A percentile compares a stretch with the other conserved stretches of the same genome.
These are phyloP conservation scores for Calycopis cecrops DNA, from an alignment of 1,140 invertebrate species.

Conservation along the genomic window DNA sequence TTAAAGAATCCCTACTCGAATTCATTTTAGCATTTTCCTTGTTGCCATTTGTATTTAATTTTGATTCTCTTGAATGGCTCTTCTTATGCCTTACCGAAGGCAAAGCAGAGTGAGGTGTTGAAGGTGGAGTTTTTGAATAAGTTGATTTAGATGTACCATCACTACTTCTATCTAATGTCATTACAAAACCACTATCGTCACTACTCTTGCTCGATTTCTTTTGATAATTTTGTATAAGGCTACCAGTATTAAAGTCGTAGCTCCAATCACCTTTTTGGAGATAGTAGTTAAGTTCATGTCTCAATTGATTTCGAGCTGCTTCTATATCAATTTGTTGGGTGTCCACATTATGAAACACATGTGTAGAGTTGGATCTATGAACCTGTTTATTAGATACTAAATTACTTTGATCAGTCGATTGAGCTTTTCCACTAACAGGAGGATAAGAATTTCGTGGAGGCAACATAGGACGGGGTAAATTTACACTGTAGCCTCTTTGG, in stretches of 20 bases:
- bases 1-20: conserved; percentile 70
- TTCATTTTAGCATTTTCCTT: conserved; percentile 65
- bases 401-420: conserved; percentile 67
- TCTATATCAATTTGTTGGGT: conserved; percentile 62
- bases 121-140: conserved; percentile 63
- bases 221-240: conserved; percentile 68
- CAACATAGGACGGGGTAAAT: conserved; percentile 74
- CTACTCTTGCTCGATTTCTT: conserved; percentile 71
- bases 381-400: conserved; percentile 71
- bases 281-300: conserved; percentile 67
- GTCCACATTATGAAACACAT: conserved; percentile 70
- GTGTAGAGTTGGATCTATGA: conserved; percentile 73
- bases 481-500: conserved; percentile 73
- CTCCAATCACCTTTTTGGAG: conserved; percentile 71
- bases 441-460: conserved; percentile 78
- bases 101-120: conserved; percentile 63
- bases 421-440: conserved; percentile 73
- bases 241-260: conserved; percentile 67
- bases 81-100: conserved; percentile 68
- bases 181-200: conserved; percentile 69
- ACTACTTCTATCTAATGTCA: conserved; percentile 69
- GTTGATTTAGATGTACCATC: conserved; percentile 69
- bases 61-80: conserved; percentile 66
- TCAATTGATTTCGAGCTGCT: conserved; percentile 61
- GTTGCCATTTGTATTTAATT: conserved; percentile 52